A percentile compares a stretch with the other conserved stretches of the same genome.
Evolutionary conservation across 2,888 invertebrate species (phyloP).

Genomic region (Pharmacophagus antenor): DNA sequence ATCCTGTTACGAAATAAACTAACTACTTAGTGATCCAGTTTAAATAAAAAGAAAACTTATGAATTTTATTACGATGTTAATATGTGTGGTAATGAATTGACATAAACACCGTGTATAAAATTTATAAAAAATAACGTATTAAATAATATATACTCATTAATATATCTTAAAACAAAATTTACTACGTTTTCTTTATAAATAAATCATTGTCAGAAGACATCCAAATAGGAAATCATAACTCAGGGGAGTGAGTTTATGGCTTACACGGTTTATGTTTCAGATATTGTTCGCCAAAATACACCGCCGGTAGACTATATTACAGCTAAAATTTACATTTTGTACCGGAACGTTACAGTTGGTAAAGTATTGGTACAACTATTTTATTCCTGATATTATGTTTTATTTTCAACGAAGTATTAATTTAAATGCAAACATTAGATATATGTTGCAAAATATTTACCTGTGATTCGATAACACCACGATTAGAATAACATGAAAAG

Average conservation of each 20-base stretch:
- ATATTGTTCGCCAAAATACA: constrained; percentile 11
- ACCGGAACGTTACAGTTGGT: neutral
- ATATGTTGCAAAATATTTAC: neutral
- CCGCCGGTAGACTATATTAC: neutral
- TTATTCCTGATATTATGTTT: neutral
- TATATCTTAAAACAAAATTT: constrained; percentile 2
- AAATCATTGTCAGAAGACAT: constrained; percentile 10
- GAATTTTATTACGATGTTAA: too few species aligned
- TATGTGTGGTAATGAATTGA: too few species aligned
- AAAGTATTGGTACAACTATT: neutral
- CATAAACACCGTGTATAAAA: too few species aligned
- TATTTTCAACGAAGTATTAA: neutral
- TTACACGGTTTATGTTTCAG: constrained; percentile 11
- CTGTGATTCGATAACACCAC: too few species aligned
- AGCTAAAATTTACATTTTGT: constrained; percentile 15
- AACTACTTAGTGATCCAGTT: too few species aligned
- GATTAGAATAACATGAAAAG: too few species aligned
- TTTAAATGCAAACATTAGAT: neutral
- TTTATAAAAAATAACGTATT: too few species aligned
- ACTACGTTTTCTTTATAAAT: constrained; percentile 5
- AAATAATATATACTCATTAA: neutral
- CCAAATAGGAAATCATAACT: constrained; percentile 17
- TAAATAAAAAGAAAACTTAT: too few species aligned
- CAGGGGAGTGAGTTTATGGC: constrained; percentile 1
- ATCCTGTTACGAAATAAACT: too few species aligned